phyloP scores from a whole-genome alignment of 2,888 invertebrate species.

The Drosophila diplacantha region DNA sequence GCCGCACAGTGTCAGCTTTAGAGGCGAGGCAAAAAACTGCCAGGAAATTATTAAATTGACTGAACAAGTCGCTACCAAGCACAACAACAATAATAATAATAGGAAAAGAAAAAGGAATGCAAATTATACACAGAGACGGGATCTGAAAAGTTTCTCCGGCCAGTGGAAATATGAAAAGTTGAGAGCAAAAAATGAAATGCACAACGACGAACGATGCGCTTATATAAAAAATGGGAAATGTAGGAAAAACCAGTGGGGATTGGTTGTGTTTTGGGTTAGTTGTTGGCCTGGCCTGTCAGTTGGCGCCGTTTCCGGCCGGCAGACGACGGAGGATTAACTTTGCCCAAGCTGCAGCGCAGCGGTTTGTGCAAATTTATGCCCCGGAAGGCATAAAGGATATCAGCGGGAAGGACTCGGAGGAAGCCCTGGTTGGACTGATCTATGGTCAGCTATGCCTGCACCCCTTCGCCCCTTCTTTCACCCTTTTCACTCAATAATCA shows the following conservation, averaged over 20 bases:
- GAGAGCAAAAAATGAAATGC: slow-evolving; percentile 50
- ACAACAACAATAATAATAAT: slow-evolving; percentile 5
- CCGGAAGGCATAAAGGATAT: slow-evolving; percentile 61
- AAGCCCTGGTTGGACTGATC: slow-evolving; percentile 44
- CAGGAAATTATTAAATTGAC: slow-evolving; percentile 61
- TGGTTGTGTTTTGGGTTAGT: slow-evolving; percentile 50
- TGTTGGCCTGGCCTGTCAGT: slow-evolving; percentile 51
- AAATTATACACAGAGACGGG: slow-evolving; percentile 17
- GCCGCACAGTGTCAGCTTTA: slow-evolving; percentile 33
- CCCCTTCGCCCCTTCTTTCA: slow-evolving; percentile 1
- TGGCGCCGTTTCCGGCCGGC: slow-evolving; percentile 56
- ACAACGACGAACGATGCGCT: slow-evolving; percentile 37
- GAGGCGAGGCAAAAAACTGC: slow-evolving; percentile 20
- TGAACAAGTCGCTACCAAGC: slow-evolving; percentile 26
- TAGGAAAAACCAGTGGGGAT: slow-evolving; percentile 18
- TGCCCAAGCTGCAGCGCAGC: slow-evolving; percentile 49
- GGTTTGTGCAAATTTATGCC: slow-evolving; percentile 59
- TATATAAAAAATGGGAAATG: slow-evolving; percentile 17
- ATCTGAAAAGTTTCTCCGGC: slow-evolving; percentile 42
- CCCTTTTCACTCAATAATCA: slow-evolving; percentile 33
- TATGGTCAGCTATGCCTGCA: slow-evolving; percentile 42
- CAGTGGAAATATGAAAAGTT: slow-evolving; percentile 57
- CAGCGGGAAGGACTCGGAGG: slow-evolving; percentile 43
- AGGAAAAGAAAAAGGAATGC: slow-evolving; percentile 1
- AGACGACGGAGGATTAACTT: slow-evolving; percentile 48